Conservation (phyloP, 1,140 invertebrate species). For the Coelopa frigida region DNA sequence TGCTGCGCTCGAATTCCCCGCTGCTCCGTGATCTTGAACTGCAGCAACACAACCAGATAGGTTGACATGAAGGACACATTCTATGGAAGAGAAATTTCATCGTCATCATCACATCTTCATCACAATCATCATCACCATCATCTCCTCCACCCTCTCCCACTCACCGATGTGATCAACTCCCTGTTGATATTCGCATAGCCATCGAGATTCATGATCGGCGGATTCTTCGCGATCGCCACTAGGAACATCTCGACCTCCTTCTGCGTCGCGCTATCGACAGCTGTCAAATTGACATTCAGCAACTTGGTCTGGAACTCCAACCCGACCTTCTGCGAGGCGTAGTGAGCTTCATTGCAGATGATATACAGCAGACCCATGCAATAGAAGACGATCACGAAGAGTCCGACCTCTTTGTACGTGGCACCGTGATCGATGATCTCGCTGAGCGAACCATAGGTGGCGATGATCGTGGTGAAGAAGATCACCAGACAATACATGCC, state of each 20-base stretch:
- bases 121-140: too few species aligned
- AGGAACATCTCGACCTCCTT: conserved; percentile 63
- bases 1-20: conserved; percentile 10
- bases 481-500: conserved; percentile 62
- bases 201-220: conserved; percentile 62
- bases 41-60: conserved; percentile 60
- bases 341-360: conserved; percentile 62
- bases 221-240: conserved; percentile 62
- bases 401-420: conserved; percentile 59
- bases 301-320: conserved; percentile 57
- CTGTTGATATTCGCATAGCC: conserved; percentile 61
- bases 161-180: conserved; percentile 57
- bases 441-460: conserved; percentile 57
- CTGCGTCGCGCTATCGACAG: conserved; percentile 54
- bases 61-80: conserved; percentile 60
- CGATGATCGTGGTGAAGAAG: conserved; percentile 61
- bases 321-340: conserved; percentile 57
- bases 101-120: too few species aligned
- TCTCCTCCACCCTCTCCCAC: conserved; percentile 9
- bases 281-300: conserved; percentile 55
- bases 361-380: conserved; percentile 59
- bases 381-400: conserved; percentile 60
- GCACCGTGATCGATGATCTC: conserved; percentile 61
- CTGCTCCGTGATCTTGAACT: conserved; percentile 53
- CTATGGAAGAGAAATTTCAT: conserved; percentile 29